These are phyloP conservation scores for Sebastes taczanowskii DNA, from an alignment of 2,797 vertebrate genomes.

Conservation along the genomic window DNA sequence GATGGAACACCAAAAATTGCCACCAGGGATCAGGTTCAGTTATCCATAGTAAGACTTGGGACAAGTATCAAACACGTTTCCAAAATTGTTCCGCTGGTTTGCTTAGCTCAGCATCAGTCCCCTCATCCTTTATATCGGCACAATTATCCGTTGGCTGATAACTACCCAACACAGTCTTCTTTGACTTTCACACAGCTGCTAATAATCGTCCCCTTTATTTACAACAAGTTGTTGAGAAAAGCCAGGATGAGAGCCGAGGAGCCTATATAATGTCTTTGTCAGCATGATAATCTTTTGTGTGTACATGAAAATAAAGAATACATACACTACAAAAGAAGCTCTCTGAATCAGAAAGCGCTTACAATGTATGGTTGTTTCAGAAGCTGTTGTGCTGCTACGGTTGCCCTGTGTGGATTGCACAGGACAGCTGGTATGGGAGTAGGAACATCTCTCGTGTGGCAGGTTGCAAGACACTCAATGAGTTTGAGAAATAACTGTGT, in stretches of 20 bases:
- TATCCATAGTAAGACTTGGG: too few species aligned
- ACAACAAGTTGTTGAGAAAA: neutral
- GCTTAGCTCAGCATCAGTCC: neutral
- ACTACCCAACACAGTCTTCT: neutral
- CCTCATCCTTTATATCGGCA: neutral
- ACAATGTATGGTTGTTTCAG: neutral
- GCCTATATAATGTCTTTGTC: neutral
- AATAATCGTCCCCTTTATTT: neutral
- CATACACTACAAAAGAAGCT: neutral
- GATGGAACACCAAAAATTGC: too few species aligned
- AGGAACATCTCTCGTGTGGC: neutral
- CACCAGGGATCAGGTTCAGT: too few species aligned
- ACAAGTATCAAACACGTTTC: too few species aligned
- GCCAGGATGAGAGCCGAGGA: neutral
- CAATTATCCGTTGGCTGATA: neutral
- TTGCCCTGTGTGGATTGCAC: constrained; percentile 4
- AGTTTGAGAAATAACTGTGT: neutral
- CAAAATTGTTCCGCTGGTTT: neutral
- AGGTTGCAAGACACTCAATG: neutral
- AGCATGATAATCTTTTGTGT: neutral
- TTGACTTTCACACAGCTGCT: neutral
- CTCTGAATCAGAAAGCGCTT: neutral
- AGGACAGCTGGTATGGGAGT: constrained; percentile 44
- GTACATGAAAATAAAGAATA: neutral
- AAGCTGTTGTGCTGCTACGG: constrained; percentile 7